Percentiles rank a stretch among this genome's conserved stretches.
Evolutionary conservation across 2,888 invertebrate species (phyloP).

Genomic region (Aphodius granarius): DNA sequence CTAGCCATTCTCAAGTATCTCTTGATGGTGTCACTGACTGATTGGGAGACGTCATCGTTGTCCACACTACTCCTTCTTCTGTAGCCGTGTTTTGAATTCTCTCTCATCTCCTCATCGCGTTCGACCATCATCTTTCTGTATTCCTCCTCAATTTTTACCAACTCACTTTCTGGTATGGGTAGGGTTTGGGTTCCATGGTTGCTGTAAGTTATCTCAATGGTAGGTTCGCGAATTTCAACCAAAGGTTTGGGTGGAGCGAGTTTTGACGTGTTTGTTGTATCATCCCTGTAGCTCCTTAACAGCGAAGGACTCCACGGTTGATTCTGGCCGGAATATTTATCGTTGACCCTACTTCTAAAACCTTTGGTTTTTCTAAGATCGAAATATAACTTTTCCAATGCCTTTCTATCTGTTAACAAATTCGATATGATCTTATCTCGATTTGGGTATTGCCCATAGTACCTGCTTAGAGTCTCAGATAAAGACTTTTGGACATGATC

Average conservation of each 20-base stretch:
- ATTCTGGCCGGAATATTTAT: slow-evolving; percentile 35
- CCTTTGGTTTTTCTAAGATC: slow-evolving; percentile 70
- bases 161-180: slow-evolving; percentile 60
- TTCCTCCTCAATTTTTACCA: slow-evolving; percentile 56
- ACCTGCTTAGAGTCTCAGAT: slow-evolving; percentile 67
- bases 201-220: slow-evolving; percentile 53
- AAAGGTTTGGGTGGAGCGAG: slow-evolving; percentile 61
- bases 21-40: slow-evolving; percentile 85
- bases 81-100: slow-evolving; percentile 40
- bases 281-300: slow-evolving; percentile 35
- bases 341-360: slow-evolving; percentile 51
- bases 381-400: slow-evolving; percentile 73
- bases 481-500: slow-evolving; percentile 63
- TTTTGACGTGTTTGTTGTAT: slow-evolving; percentile 44
- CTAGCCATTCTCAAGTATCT: slow-evolving; percentile 84
- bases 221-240: slow-evolving; percentile 68
- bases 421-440: slow-evolving; percentile 72
- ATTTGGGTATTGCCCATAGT: slow-evolving; percentile 67
- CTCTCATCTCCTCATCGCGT: slow-evolving; percentile 54
- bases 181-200: slow-evolving; percentile 66
- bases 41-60: slow-evolving; percentile 83
- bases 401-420: slow-evolving; percentile 71
- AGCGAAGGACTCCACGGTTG: slow-evolving; percentile 37
- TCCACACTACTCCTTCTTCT: slow-evolving; percentile 78
- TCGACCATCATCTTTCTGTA: slow-evolving; percentile 52